Evolutionary conservation across 2,113 vertebrate genomes (phyloP).

Genomic region (Jacana jacana): DNA sequence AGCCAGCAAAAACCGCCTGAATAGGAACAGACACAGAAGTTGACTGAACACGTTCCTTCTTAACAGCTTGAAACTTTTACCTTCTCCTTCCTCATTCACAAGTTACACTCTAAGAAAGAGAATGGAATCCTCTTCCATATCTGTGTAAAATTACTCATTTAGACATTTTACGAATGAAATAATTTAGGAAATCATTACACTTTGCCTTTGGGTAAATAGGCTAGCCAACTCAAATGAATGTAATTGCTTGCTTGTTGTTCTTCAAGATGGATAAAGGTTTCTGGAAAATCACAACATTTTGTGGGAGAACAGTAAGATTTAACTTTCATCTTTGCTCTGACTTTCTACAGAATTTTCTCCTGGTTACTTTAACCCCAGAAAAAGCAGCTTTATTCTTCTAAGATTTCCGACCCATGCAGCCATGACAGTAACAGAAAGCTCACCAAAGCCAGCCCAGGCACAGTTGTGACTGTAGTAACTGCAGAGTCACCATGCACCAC

Average conservation of each 20-base stretch:
- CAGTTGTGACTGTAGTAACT: not conserved
- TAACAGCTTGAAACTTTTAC: not conserved
- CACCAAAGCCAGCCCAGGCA: not conserved
- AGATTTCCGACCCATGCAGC: not conserved
- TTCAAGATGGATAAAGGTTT: not conserved
- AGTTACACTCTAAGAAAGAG: not conserved
- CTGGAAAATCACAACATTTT: not conserved
- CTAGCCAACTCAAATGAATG: not conserved
- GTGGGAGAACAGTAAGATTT: not conserved
- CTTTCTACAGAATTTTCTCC: not conserved
- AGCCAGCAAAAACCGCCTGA: not conserved
- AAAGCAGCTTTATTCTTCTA: not conserved
- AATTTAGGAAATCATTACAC: not conserved
- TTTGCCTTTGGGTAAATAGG: constrained; percentile 23
- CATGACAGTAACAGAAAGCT: not conserved
- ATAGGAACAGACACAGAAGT: not conserved
- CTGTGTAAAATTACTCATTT: not conserved
- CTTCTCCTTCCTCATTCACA: not conserved
- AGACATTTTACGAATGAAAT: constrained; percentile 30
- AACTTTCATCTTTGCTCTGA: not conserved
- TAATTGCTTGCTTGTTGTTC: constrained; percentile 10
- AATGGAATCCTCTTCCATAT: not conserved
- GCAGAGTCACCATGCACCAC: not conserved
- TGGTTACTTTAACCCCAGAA: not conserved
- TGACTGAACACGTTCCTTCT: not conserved